Evolutionary conservation across 64 coral and sea anemone species (phyloP).

Genomic region (Hydrozoanthus tunicans): DNA sequence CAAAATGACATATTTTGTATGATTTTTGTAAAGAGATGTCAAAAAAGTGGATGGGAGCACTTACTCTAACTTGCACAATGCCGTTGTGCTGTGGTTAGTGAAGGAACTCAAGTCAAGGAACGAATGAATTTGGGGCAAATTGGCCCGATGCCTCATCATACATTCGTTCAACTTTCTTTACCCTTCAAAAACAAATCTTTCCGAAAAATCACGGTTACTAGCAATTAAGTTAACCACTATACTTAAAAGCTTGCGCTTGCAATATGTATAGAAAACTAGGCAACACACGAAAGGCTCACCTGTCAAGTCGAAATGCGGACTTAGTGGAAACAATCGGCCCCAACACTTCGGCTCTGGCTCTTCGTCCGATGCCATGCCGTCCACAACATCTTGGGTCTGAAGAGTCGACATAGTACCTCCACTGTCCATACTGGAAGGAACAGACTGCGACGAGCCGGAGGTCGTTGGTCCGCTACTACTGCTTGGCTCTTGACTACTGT

Average conservation of each 20-base stretch:
- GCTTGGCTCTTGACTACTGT: conserved; percentile 2
- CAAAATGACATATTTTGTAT: too few relatives aligned
- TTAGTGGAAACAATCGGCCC: conserved; percentile 36
- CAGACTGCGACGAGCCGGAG: conserved; percentile 39
- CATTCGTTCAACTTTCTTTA: too few relatives aligned
- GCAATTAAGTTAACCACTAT: neutral
- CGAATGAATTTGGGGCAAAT: too few relatives aligned
- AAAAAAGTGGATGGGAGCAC: too few relatives aligned
- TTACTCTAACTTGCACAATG: too few relatives aligned
- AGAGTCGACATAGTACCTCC: conserved; percentile 18
- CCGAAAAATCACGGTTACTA: too few relatives aligned
- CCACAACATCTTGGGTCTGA: conserved; percentile 39
- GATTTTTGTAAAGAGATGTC: too few relatives aligned
- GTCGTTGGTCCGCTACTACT: conserved; percentile 34
- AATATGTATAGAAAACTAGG: neutral
- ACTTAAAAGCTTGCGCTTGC: neutral
- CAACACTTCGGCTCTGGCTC: conserved; percentile 6
- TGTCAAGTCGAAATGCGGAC: conserved; percentile 41
- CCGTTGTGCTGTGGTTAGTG: too few relatives aligned
- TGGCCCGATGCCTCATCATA: too few relatives aligned
- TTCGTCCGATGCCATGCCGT: conserved; percentile 34
- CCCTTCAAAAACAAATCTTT: too few relatives aligned
- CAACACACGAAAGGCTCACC: neutral
- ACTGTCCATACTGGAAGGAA: conserved; percentile 52
- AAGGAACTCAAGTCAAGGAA: too few relatives aligned